Conservation (phyloP, 2,888 invertebrate genomes). For the Phaonia tiefii region DNA sequence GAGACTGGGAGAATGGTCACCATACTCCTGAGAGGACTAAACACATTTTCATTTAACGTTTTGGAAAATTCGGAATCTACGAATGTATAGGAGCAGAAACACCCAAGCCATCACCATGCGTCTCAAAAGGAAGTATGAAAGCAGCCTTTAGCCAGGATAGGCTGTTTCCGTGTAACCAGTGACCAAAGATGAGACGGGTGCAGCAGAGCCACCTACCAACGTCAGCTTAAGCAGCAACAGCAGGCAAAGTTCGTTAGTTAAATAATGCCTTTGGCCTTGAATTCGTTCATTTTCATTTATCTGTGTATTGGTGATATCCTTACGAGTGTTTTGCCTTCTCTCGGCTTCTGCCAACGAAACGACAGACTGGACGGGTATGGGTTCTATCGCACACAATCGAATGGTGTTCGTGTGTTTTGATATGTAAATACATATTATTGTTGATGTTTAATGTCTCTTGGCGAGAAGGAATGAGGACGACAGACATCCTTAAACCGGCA, state of each 20-base stretch:
- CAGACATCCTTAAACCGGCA: conserved; percentile 65
- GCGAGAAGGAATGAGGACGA: conserved; percentile 54
- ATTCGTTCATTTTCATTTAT: conserved; percentile 49
- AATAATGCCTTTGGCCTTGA: conserved; percentile 65
- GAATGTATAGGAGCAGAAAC: neutral
- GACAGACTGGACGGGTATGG: conserved; percentile 54
- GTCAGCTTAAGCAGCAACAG: conserved; percentile 2
- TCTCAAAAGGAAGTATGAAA: neutral
- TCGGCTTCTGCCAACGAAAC: conserved; percentile 36
- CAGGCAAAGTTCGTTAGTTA: conserved; percentile 61
- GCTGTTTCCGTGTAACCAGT: conserved; percentile 32
- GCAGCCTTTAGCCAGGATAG: too few species aligned
- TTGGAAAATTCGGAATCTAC: conserved; percentile 50
- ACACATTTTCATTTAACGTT: conserved; percentile 7
- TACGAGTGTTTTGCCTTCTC: conserved; percentile 48
- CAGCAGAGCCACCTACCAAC: neutral
- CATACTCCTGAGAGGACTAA: neutral
- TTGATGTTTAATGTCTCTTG: conserved; percentile 25
- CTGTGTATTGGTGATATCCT: conserved; percentile 50
- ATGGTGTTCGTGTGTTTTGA: conserved; percentile 54
- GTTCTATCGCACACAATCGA: neutral
- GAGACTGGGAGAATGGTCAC: too few species aligned
- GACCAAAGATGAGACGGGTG: conserved; percentile 11
- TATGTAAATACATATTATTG: conserved; percentile 45
- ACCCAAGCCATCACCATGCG: neutral